Base-by-base conservation (phyloP, 2,113 vertebrate genomes). In the Tauraco erythrolophus region DNA sequence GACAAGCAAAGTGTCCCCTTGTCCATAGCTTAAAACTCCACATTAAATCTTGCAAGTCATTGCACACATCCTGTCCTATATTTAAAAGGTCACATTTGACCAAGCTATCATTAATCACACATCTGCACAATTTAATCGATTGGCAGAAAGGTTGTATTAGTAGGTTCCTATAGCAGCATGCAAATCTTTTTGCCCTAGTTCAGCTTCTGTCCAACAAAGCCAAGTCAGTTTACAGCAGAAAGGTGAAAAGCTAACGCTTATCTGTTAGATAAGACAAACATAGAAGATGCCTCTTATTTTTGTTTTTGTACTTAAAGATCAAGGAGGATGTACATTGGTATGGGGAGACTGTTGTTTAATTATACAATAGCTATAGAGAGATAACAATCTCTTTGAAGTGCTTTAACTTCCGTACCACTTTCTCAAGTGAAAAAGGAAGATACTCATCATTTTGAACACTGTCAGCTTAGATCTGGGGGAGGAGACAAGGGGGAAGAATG, bases 381-480 rank as follows among this genome's bases (percentile, higher is more conserved):
- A 89, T 71, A 92, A 92, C 43, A 72, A 86, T 90, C 70, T 89
- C 93, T 98, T 95, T 97, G 96, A 98, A 97, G 94, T 70, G 50
- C 64, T 86, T 85, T 91, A 95, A 95, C 82, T 94, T 85, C 94
- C 76, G 81, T 70, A 57, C 75, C 85, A 82, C 95, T 94, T 97
- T 91, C 37, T 91, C 37, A 62, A 95, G 60, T 88, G 74, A 57
- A 92, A 90, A 88, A 76, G 31, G 75, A 95, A 79, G 77, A 90
- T 83, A 28, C 68, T 86, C 80, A 92, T 95, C 86, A 70, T 75
- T 96, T 72, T 88, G 89, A 95, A 83, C 28, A 45, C 88, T 81
- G 53, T 54, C 66, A 88, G 62, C 91, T 96, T 91, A 89, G 91
- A 96, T 88, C 74, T 78, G 77, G 77, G 74, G 95, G 85, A 89